A percentile compares a stretch with the other conserved stretches of the same genome.
Evolutionary conservation across 2,888 invertebrate species (phyloP).

Genomic region (Erebia palarica): DNA sequence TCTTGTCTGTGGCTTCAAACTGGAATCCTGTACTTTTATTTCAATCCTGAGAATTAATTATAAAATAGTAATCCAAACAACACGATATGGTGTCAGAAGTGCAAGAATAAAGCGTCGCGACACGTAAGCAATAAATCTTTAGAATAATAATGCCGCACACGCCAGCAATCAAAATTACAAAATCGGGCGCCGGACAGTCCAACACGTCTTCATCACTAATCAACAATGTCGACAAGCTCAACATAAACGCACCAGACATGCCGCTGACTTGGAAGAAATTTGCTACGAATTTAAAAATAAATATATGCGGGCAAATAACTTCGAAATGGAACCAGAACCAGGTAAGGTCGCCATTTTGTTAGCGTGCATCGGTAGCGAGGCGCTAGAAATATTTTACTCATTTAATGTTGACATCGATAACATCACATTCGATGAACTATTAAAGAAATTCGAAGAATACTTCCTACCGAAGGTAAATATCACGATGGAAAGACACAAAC

Average conservation of each 20-base stretch:
- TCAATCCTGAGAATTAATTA: too few relatives aligned
- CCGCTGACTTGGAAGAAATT: not conserved
- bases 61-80: too few relatives aligned
- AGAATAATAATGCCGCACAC: too few relatives aligned
- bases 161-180: too few relatives aligned
- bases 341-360: conserved; percentile 13
- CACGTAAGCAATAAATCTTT: too few relatives aligned
- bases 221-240: not conserved
- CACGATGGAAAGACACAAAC: too few relatives aligned
- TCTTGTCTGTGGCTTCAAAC: too few relatives aligned
- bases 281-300: not conserved
- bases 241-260: not conserved
- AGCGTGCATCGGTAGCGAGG: conserved; percentile 1
- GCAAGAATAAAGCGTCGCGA: too few relatives aligned
- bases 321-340: not conserved
- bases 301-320: not conserved
- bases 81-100: too few relatives aligned
- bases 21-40: too few relatives aligned
- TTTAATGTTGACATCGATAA: conserved; percentile 13
- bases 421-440: not conserved
- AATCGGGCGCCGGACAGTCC: not conserved
- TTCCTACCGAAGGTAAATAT: not conserved
- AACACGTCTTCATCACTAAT: not conserved
- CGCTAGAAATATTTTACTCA: conserved; percentile 11
- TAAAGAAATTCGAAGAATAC: not conserved